phyloP scores from a whole-genome alignment of 2,797 vertebrate genomes.

The Ambastaia sidthimunki region DNA sequence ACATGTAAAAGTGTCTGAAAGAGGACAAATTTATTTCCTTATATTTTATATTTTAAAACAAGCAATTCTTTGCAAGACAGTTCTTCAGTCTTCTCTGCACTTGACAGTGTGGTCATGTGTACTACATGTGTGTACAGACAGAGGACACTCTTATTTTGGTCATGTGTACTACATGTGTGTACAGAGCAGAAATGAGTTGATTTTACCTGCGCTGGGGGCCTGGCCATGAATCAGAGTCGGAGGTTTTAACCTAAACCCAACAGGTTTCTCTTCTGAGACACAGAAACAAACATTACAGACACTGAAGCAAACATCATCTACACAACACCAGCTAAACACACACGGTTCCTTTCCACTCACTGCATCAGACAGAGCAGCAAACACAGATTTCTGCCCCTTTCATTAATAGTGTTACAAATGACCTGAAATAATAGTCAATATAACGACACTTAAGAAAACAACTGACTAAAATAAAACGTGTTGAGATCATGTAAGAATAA shows the following conservation, averaged over 20 bases:
- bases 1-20: background rate
- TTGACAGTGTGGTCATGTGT: no score
- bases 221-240: slow-evolving; percentile 97
- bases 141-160: no score
- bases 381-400: no score
- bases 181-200: slow-evolving; percentile 28
- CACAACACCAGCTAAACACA: background rate
- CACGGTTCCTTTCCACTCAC: background rate
- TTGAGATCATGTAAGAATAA: no score
- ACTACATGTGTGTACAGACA: background rate
- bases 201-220: slow-evolving; percentile 94
- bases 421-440: no score
- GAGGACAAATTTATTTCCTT: no score
- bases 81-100: no score
- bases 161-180: background rate
- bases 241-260: slow-evolving; percentile 95
- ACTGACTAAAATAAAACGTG: no score
- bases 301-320: slow-evolving; percentile 11
- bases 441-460: no score
- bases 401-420: no score
- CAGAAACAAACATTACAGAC: background rate
- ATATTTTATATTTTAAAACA: no score
- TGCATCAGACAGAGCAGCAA: background rate
- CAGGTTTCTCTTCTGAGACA: slow-evolving; percentile 91
- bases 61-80: background rate